Conservation (phyloP, 2,797 vertebrate genomes). For the Cyclura pinguis region DNA sequence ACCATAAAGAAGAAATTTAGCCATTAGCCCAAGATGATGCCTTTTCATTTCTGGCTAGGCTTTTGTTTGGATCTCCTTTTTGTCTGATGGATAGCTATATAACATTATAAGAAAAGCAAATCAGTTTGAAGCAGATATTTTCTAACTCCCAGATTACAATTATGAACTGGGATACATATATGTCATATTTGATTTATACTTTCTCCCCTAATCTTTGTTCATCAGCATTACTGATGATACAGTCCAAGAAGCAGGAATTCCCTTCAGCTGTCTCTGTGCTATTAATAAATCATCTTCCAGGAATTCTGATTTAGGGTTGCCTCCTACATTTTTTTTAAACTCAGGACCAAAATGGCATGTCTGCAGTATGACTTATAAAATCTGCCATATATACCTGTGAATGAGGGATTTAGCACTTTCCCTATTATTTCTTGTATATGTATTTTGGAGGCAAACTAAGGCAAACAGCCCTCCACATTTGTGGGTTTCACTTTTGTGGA, state of each 20-base stretch:
- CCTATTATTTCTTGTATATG: neutral
- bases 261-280: neutral
- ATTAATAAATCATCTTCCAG: neutral
- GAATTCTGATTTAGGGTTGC: neutral
- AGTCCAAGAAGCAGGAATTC: neutral
- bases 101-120: neutral
- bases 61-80: neutral
- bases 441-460: neutral
- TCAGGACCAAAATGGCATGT: neutral
- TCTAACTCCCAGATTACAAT: neutral
- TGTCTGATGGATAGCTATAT: neutral
- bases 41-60: neutral
- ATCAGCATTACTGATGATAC: neutral
- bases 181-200: neutral
- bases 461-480: too few species aligned
- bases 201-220: neutral
- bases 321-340: neutral
- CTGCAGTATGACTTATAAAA: neutral
- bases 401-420: neutral
- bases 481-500: too few species aligned
- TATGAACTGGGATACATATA: neutral
- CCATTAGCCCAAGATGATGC: neutral
- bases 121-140: neutral
- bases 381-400: neutral
- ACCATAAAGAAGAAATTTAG: neutral